A percentile compares a stretch with the other conserved stretches of the same genome.
Conservation (phyloP, 2,888 invertebrate species). For the Sturmia bella region DNA sequence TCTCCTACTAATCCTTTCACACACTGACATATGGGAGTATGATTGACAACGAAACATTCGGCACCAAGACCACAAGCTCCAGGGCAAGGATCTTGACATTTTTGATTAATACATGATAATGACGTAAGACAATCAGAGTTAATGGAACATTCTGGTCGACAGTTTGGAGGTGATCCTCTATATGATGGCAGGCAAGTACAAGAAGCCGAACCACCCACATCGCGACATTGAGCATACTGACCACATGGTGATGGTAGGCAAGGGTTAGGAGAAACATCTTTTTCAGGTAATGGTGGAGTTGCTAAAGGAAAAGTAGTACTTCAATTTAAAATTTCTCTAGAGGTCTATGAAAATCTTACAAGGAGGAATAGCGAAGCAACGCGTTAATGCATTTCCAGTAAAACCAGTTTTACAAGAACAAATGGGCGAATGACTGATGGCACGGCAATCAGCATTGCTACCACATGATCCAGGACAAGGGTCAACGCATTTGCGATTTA, state of each 20-base stretch:
- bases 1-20: slow-evolving; percentile 84
- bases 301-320: slow-evolving; percentile 14
- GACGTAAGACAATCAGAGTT: slow-evolving; percentile 87
- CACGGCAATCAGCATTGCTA: slow-evolving; percentile 86
- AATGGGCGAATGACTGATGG: slow-evolving; percentile 89
- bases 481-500: slow-evolving; percentile 85
- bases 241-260: slow-evolving; percentile 90
- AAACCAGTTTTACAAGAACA: slow-evolving; percentile 87
- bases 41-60: slow-evolving; percentile 85
- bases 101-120: slow-evolving; percentile 87
- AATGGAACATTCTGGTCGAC: slow-evolving; percentile 87
- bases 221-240: slow-evolving; percentile 86
- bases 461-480: slow-evolving; percentile 86
- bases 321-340: background rate
- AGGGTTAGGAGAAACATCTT: slow-evolving; percentile 83
- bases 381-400: slow-evolving; percentile 89
- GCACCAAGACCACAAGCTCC: slow-evolving; percentile 87
- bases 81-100: slow-evolving; percentile 88
- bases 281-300: slow-evolving; percentile 71
- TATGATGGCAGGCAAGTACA: slow-evolving; percentile 87
- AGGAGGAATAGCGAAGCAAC: slow-evolving; percentile 83
- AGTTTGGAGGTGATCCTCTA: slow-evolving; percentile 87
- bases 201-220: slow-evolving; percentile 84
- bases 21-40: slow-evolving; percentile 87
- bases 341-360: slow-evolving; percentile 75